Evolutionary conservation across 2,888 invertebrate genomes (phyloP), one percentile per base, ranked within the genome.

Genomic region (Ditylenchus weischeri): DNA sequence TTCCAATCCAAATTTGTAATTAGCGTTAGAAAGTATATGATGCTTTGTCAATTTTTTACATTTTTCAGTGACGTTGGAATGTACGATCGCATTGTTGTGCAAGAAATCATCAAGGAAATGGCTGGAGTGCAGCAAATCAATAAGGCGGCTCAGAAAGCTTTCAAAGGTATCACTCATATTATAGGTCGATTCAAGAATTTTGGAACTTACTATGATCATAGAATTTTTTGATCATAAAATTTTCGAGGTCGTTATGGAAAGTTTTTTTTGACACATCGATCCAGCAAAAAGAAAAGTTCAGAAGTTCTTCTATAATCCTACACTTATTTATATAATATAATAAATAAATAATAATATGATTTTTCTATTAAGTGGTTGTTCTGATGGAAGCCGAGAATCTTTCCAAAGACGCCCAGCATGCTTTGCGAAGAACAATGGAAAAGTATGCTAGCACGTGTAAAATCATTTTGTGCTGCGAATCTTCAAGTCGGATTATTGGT

Each of bases 391-490:
- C 93, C 0, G 96, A 98, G 83, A 89, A 90, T 71, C 86, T 99
- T 51, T 91, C 93, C 0, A 93, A 91, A 84, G 96, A 98, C 86
- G 98, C 98, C 0, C 98, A 99, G 83, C 95, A 98, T 84, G 96
- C 95, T 0, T 86, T 99, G 62, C 89, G 98, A 76, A 88, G 98
- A 58, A 99, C 98, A 0, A 98, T 99, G 98, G 98, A 99, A 85
- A 98, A 98, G 84, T 98, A 98, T 84, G 90, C 93, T 66, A 87
- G 90, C 19, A 93, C 93, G 2, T 98, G 96, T 84, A 88, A 96
- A 19, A 70, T 78, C 6, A 92, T 98, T 78, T 87, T 99, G 0
- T 91, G 92, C 78, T 91, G 93, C 0, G 93, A 93, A 83, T 93
- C 94, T 0, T 92, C 91, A 47, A 94, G 94, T 6, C 88, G 92